Evolutionary conservation across 2,113 vertebrate species (phyloP).

Genomic region (Eudyptes chrysolophus): DNA sequence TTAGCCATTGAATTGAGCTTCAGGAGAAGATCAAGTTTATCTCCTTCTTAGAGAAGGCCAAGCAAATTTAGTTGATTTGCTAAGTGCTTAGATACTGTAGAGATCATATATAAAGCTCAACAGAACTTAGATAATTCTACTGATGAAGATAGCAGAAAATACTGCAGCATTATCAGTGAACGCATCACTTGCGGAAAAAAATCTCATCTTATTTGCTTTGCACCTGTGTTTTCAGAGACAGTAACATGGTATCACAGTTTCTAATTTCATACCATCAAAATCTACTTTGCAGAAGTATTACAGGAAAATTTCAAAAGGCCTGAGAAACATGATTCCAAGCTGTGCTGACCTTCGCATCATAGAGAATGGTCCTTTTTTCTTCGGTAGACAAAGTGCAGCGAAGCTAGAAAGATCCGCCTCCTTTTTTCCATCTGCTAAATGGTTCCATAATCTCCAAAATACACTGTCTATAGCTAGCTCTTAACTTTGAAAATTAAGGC

Average conservation of each 20-base stretch:
- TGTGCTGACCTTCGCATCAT: background rate
- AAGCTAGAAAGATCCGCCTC: background rate
- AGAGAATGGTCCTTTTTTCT: background rate
- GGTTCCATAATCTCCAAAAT: background rate
- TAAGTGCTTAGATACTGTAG: background rate
- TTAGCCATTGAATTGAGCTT: background rate
- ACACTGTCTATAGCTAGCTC: background rate
- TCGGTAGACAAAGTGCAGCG: background rate
- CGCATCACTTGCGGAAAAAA: background rate
- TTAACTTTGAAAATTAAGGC: slow-evolving; percentile 46
- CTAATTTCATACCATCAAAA: background rate
- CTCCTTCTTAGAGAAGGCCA: background rate
- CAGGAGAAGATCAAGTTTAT: background rate
- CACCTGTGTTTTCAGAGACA: background rate
- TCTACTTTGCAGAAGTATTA: background rate
- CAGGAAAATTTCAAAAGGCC: background rate
- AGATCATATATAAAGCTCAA: background rate
- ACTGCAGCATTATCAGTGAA: background rate
- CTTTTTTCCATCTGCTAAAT: background rate
- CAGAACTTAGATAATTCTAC: background rate
- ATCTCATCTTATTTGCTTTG: background rate
- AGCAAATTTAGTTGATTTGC: background rate
- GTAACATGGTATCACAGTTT: background rate
- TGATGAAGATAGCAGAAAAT: background rate
- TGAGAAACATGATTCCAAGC: background rate